Base-by-base conservation (phyloP, 1,140 invertebrate genomes). In the Lanistes nyassanus region DNA sequence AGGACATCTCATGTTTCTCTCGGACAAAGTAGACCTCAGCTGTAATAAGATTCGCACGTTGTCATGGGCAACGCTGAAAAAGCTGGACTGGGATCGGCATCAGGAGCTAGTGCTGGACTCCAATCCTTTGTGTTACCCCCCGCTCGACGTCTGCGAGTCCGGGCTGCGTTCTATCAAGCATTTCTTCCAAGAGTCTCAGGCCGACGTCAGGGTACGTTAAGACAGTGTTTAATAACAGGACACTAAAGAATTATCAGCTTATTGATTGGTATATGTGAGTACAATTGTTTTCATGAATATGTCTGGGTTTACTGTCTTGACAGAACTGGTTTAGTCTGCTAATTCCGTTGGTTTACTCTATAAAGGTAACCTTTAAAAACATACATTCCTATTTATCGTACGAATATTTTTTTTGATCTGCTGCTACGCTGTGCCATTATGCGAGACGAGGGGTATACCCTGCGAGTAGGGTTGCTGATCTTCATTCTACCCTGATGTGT, bases 121-220 rank as follows among this genome's bases (percentile, higher is more conserved):
- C 51, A 88, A 88, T 76, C 87, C 86, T 6, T 74, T 88, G 0
- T 75, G 74, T 16, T 82, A 83, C 64, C 87, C 87, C 21, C 85
- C 87, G 3, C 56, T 56, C 36, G 85, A 88, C 34, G 81, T 88
- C 0, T 85, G 82, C 70, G 81, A 83, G n/a, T 80, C 82, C 60
- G 86, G 87, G 5, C 75, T 87, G 9, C 76, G 80, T 29, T 80
- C 83, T 23, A 86, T 88, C 71, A 66, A 86, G 60, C 78, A 83
- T 23, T 88, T 83, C 76, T 86, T 87, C 78, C 82, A 84, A 36
- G 87, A 88, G 74, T 80, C 78, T 23, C 82, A 84, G 66, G 74
- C 83, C 0, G 80, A 83, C 53, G 80, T 79, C 23, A 85, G 82
- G 73, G 79, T 84, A 7, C 29, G 37, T n/a, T 19, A 31, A 26